Evolutionary conservation across 2,797 vertebrate genomes (phyloP).

Genomic region (Acrossocheilus wenchowensis): DNA sequence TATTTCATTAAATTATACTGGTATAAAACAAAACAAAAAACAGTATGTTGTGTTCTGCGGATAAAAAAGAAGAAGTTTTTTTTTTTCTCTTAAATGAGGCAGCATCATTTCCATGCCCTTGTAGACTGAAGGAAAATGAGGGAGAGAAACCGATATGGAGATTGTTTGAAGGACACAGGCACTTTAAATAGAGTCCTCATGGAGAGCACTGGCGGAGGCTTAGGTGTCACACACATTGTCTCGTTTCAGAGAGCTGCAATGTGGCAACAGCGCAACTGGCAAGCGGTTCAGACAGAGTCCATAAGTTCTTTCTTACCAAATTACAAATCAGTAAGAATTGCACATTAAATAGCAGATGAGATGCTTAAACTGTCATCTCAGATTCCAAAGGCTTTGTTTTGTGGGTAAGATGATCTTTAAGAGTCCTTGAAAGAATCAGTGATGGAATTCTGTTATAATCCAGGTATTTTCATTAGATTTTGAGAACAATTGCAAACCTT

Average conservation of each 20-base stretch:
- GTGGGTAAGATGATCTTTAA: slow-evolving; percentile 38
- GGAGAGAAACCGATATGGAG: slow-evolving; percentile 22
- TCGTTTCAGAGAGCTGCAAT: slow-evolving; percentile 28
- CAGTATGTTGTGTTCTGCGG: neutral
- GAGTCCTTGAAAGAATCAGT: slow-evolving; percentile 24
- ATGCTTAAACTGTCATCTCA: slow-evolving; percentile 41
- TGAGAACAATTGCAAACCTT: neutral
- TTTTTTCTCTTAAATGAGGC: neutral
- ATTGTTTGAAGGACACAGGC: slow-evolving; percentile 40
- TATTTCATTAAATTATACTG: neutral
- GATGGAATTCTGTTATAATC: slow-evolving; percentile 40
- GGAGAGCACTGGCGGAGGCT: slow-evolving; percentile 11
- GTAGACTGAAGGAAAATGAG: neutral
- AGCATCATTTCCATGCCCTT: neutral
- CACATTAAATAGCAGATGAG: slow-evolving; percentile 29
- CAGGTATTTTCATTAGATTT: slow-evolving; percentile 20
- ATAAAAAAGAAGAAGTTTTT: neutral
- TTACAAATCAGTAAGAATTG: slow-evolving; percentile 32
- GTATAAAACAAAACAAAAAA: neutral
- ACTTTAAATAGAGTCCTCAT: slow-evolving; percentile 38
- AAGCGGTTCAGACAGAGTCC: slow-evolving; percentile 35
- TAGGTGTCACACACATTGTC: slow-evolving; percentile 38
- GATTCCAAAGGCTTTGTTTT: slow-evolving; percentile 41
- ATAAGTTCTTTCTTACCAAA: slow-evolving; percentile 35
- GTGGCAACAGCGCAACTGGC: slow-evolving; percentile 31